Evolutionary conservation across 2,113 vertebrate genomes (phyloP).

Genomic region (Pedionomus torquatus): DNA sequence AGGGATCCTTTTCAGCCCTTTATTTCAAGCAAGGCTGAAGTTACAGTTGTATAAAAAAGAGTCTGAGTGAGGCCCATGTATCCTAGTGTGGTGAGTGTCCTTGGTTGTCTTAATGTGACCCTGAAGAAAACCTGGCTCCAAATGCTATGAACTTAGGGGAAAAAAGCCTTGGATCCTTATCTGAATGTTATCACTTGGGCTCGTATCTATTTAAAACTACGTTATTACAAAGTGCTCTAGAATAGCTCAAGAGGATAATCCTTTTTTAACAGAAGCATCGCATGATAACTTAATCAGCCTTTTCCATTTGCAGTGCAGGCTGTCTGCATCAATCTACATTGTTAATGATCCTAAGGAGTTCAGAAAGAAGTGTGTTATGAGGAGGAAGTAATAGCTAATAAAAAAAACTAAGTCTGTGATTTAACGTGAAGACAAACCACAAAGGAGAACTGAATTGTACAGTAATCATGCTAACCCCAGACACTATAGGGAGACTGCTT

Average conservation of each 20-base stretch:
- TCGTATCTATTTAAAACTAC: background rate
- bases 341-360: slow-evolving; percentile 35
- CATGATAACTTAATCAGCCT: slow-evolving; percentile 54
- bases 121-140: background rate
- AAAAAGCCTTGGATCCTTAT: background rate
- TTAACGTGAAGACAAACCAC: background rate
- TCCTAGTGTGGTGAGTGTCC: background rate
- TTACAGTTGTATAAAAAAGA: background rate
- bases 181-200: background rate
- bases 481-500: background rate
- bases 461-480: background rate
- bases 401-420: background rate
- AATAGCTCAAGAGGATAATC: slow-evolving; percentile 42
- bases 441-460: background rate
- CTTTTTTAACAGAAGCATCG: background rate
- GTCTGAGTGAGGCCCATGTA: background rate
- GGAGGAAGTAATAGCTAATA: background rate
- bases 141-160: background rate
- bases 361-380: background rate
- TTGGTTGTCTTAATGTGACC: background rate
- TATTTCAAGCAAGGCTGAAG: background rate
- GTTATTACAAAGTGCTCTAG: slow-evolving; percentile 26
- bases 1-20: background rate
- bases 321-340: slow-evolving; percentile 48
- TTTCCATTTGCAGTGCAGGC: slow-evolving; percentile 2